These are phyloP conservation scores for Epizoanthus rinbou DNA, from an alignment of 92 coral and sea anemone genomes.

Conservation along the genomic window DNA sequence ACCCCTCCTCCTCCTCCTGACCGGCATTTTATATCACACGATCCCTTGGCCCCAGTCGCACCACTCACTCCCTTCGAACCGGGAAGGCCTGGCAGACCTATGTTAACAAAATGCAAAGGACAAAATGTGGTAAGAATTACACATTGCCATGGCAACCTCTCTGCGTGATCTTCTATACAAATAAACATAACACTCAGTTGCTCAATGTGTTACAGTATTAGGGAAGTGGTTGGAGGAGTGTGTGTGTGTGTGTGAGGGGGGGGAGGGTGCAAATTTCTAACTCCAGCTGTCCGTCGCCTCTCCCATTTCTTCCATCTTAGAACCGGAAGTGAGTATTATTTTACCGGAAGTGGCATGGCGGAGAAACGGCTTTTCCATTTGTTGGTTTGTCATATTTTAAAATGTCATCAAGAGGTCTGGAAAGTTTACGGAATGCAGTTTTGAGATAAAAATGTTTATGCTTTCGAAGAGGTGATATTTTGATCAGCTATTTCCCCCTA, in stretches of 20 bases:
- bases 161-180: no score
- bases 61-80: no score
- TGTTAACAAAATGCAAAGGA: no score
- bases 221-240: not conserved
- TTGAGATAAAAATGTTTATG: not conserved
- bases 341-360: not conserved
- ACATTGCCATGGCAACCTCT: no score
- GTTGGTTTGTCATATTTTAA: not conserved
- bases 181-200: no score
- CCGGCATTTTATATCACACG: no score
- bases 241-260: not conserved
- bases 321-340: not conserved
- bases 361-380: not conserved
- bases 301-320: not conserved
- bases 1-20: no score
- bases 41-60: no score
- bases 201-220: no score
- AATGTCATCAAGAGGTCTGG: not conserved
- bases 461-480: not conserved
- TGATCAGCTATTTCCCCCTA: not conserved
- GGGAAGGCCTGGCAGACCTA: no score
- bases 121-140: no score
- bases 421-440: not conserved
- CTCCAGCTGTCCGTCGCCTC: not conserved
- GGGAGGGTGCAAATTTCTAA: not conserved